Evolutionary conservation across 1,140 invertebrate genomes (phyloP).

Genomic region (Papilio aristodemus): DNA sequence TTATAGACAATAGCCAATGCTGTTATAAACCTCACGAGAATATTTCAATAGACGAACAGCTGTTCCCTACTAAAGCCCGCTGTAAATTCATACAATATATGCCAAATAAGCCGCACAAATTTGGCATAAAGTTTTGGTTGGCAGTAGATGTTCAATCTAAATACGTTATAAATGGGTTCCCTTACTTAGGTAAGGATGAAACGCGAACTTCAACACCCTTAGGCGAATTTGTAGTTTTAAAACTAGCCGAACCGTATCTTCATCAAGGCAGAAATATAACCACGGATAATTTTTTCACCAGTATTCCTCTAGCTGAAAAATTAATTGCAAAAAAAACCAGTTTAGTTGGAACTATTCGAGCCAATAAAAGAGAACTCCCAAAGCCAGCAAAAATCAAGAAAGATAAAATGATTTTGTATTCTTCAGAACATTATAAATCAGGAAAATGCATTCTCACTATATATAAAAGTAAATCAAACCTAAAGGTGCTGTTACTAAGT

Average conservation of each 20-base stretch:
- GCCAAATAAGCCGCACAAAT: no score
- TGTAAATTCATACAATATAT: no score
- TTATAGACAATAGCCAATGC: no score
- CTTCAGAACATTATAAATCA: conserved; percentile 6
- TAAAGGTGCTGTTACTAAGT: conserved; percentile 32
- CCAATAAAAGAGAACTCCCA: conserved; percentile 47
- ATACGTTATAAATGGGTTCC: conserved; percentile 63
- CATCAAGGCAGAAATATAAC: conserved; percentile 47
- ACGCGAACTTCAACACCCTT: conserved; percentile 22
- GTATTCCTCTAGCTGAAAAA: conserved; percentile 44
- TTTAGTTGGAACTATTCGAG: conserved; percentile 45
- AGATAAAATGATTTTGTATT: conserved; percentile 8
- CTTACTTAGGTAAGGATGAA: conserved; percentile 60
- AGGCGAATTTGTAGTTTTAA: conserved; percentile 27
- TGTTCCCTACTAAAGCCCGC: no score
- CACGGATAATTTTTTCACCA: conserved; percentile 53
- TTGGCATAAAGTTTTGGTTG: conserved; percentile 70
- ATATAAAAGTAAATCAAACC: conserved; percentile 28
- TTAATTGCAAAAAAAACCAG: conserved; percentile 44
- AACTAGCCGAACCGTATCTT: conserved; percentile 45
- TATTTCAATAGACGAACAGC: no score
- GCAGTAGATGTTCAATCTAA: conserved; percentile 53
- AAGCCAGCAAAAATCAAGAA: conserved; percentile 18
- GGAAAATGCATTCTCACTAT: conserved; percentile 10
- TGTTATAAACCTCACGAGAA: no score